phyloP scores from a whole-genome alignment of 2,888 invertebrate species.

The Idaea biselata region DNA sequence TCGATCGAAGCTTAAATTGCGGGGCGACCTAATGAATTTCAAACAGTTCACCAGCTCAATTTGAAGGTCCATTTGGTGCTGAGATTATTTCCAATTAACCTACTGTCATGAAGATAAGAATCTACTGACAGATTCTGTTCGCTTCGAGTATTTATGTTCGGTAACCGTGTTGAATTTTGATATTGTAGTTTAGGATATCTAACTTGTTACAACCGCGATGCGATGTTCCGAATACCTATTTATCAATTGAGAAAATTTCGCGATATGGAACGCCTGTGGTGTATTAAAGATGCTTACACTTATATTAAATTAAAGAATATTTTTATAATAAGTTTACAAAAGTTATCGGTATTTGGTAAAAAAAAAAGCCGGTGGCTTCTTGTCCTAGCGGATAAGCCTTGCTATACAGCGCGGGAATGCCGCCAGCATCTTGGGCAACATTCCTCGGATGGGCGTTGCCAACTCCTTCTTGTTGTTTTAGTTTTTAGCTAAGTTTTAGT shows the following conservation, averaged over 20 bases:
- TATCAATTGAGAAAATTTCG: not conserved
- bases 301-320: no score
- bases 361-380: no score
- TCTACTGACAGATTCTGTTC: constrained; percentile 26
- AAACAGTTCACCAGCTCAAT: constrained; percentile 35
- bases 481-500: no score
- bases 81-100: constrained; percentile 35
- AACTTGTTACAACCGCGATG: not conserved
- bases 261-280: not conserved
- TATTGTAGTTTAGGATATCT: constrained; percentile 6
- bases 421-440: no score
- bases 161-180: constrained; percentile 15
- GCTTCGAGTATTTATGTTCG: constrained; percentile 14
- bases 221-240: constrained; percentile 1
- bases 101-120: constrained; percentile 29
- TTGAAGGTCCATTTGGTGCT: constrained; percentile 34
- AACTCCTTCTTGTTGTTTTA: no score
- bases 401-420: no score
- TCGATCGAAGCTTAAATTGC: constrained; percentile 30
- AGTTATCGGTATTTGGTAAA: no score
- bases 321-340: no score
- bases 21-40: constrained; percentile 33
- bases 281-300: not conserved
- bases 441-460: no score
- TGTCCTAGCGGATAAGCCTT: no score